Percentiles rank a stretch among this genome's conserved stretches.
Evolutionary conservation across 2,113 vertebrate genomes (phyloP).

Genomic region (Xenus cinereus): DNA sequence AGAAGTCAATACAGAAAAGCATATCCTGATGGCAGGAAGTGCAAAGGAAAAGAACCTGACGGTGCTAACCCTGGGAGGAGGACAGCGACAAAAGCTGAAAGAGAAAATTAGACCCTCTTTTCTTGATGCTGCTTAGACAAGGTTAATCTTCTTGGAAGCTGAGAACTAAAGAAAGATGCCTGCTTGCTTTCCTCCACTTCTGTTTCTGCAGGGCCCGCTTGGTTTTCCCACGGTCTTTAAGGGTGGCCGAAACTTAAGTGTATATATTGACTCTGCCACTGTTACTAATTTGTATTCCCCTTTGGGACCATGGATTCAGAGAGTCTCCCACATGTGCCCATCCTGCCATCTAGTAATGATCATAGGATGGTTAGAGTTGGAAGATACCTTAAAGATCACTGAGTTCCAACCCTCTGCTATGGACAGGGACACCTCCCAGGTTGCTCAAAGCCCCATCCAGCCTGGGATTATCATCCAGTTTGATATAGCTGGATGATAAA

Average conservation of each 20-base stretch:
- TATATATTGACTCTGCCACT: not conserved
- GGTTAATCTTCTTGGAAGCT: not conserved
- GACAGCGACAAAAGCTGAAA: not conserved
- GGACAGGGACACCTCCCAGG: no score
- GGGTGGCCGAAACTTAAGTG: not conserved
- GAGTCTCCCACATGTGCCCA: not conserved
- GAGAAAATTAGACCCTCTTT: not conserved
- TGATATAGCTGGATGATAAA: not conserved
- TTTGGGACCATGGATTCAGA: not conserved
- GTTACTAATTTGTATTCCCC: not conserved
- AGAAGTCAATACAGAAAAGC: not conserved
- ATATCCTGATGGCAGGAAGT: not conserved
- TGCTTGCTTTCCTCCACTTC: not conserved
- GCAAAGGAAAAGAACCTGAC: not conserved
- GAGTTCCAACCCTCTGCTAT: no score
- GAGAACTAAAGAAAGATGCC: not conserved
- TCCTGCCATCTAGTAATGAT: not conserved
- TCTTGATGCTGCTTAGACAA: not conserved
- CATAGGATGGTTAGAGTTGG: no score
- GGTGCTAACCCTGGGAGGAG: accelerated
- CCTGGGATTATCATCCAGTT: no score
- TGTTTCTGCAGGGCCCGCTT: not conserved
- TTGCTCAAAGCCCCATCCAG: no score
- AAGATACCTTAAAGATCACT: no score
- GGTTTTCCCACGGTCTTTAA: not conserved